phyloP scores from a whole-genome alignment of 2,113 vertebrate genomes.

The Ahaetulla prasina region DNA sequence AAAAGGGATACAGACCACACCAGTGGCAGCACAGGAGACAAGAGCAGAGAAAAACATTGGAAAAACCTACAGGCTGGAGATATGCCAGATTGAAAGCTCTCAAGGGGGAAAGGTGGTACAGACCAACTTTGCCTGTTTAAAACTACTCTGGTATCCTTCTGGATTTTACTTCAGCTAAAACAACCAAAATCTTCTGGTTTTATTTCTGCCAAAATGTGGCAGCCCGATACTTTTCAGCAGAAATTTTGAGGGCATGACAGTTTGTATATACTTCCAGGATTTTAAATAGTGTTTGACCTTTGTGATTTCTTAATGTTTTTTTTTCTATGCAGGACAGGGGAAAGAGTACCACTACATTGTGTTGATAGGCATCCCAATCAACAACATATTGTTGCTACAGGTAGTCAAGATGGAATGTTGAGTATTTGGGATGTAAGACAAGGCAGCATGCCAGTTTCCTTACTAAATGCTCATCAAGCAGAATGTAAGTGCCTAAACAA shows the following conservation, averaged over 20 bases:
- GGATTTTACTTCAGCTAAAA: background rate
- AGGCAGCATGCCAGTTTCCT: conserved; percentile 83
- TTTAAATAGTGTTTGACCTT: background rate
- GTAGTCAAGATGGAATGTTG: conserved; percentile 94
- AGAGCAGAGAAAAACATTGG: background rate
- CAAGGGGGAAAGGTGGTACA: background rate
- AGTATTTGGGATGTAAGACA: conserved; percentile 96
- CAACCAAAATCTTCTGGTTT: background rate
- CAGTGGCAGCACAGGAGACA: background rate
- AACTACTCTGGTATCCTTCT: background rate
- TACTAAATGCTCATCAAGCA: conserved; percentile 93
- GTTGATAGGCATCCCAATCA: conserved; percentile 94
- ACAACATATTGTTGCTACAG: conserved; percentile 92
- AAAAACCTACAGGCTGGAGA: background rate
- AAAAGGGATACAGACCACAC: background rate
- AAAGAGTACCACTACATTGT: conserved; percentile 90
- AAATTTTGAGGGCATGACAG: background rate
- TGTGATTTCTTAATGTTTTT: background rate
- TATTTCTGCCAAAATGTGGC: background rate
- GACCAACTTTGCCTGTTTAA: background rate
- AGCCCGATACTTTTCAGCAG: background rate
- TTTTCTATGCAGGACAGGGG: conserved; percentile 74
- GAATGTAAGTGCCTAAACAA: conserved; percentile 79
- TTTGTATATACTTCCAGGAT: background rate
- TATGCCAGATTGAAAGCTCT: background rate